Base-by-base conservation (phyloP, 2,888 invertebrate genomes). In the Plebejus anna region DNA sequence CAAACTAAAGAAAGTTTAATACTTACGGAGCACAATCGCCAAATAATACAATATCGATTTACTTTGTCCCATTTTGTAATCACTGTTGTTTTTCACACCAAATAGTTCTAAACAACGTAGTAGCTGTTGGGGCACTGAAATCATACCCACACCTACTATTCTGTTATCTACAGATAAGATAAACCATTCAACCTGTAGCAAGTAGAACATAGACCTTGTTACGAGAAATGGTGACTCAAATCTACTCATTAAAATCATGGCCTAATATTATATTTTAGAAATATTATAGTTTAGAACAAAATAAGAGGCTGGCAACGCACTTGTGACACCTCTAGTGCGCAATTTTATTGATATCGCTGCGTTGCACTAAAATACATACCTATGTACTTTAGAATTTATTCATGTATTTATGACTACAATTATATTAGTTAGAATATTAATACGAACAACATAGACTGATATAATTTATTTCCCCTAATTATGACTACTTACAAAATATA, bases 21-120 rank as follows among this genome's bases (percentile, higher is more conserved):
- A 90, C 93, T 88, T 83, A 95, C 95, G 94, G 78, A 95, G 87
- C 81, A 94, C 84, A 77, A 94, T 88, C 66, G 94, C 91, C n/a
- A 95, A 87, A 82, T 94, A 95, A 83, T 94, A 94, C 85, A 89
- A 87, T 51, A 91, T 79, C 3, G 93, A 86, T 82, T 84, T 92
- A 79, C 83, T 89, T 80, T 88, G 87, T 73, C 87, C 88, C 94
- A 94, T 94, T 87, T 89, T 91, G 70, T 78, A 78, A 51, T 3
- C 77, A 77, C 78, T 80, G 80, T 80, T 13, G 16, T 61, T 55
- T 72, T 42, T 22, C 72, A 75, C 71, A 66, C 75, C 61, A 13
- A 61, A 76, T 36, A 70, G 75, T 72, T 42, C 16, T 28, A 71
- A 57, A 32, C 38, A 55, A 73, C 16, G 5, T 32, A 47, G 32